Conservation (phyloP, 2,888 invertebrate species). For the Polyploca ridens region DNA sequence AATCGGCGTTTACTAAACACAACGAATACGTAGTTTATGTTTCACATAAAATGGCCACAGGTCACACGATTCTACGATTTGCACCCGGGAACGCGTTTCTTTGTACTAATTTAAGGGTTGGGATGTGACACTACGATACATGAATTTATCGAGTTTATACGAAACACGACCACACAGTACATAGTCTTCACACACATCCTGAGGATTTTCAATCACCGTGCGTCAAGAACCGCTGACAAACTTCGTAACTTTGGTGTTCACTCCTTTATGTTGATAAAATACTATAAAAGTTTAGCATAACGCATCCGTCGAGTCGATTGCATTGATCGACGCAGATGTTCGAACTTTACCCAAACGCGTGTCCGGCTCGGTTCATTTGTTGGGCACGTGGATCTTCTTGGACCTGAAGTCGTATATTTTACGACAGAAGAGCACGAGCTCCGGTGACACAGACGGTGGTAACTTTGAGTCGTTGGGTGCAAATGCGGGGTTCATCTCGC, state of each 20-base stretch:
- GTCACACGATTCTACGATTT: constrained; percentile 60
- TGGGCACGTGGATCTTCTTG: constrained; percentile 86
- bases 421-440: constrained; percentile 97
- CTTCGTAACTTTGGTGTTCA: constrained; percentile 60
- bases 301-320: constrained; percentile 25
- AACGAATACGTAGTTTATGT: constrained; percentile 44
- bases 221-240: constrained; percentile 33
- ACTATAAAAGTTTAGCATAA: constrained; percentile 17
- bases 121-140: constrained; percentile 55
- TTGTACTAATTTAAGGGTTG: constrained; percentile 75
- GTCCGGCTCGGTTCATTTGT: constrained; percentile 61
- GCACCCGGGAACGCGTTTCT: constrained; percentile 64
- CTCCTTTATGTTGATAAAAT: constrained; percentile 31
- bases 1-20: constrained; percentile 66
- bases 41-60: constrained; percentile 63
- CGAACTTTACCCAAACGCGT: constrained; percentile 39
- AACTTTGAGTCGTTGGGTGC: constrained; percentile 85
- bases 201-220: constrained; percentile 24
- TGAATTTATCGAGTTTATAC: constrained; percentile 28
- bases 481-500: constrained; percentile 80
- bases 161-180: constrained; percentile 5
- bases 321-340: constrained; percentile 35
- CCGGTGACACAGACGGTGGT: constrained; percentile 87
- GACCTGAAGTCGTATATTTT: constrained; percentile 97
- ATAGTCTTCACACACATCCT: constrained; percentile 6